Percentiles rank a stretch among this genome's conserved stretches.
Evolutionary conservation across 2,113 vertebrate genomes (phyloP).

Genomic region (Hydropotes inermis): DNA sequence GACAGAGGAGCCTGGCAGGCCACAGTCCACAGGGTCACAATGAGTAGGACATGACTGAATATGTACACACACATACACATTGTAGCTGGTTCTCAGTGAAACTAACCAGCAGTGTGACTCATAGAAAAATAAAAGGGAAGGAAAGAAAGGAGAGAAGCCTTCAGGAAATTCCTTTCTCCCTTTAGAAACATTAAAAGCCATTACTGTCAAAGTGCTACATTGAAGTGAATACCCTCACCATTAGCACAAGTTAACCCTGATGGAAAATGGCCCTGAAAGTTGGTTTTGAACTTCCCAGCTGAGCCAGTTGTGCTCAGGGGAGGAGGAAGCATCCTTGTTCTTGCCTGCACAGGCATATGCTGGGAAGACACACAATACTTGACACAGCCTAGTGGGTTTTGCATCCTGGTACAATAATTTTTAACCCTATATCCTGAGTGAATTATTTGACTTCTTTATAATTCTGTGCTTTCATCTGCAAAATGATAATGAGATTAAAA

Average conservation of each 20-base stretch:
- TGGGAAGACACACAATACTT: neutral
- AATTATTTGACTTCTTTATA: neutral
- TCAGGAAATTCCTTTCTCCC: slow-evolving; percentile 8
- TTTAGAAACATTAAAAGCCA: slow-evolving; percentile 37
- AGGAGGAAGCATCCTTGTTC: neutral
- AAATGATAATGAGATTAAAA: neutral
- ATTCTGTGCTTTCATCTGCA: neutral
- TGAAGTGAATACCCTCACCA: slow-evolving; percentile 10
- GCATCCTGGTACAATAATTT: neutral
- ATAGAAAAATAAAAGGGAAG: slow-evolving; percentile 17
- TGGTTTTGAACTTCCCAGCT: slow-evolving; percentile 34
- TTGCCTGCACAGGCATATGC: neutral
- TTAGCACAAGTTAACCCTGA: slow-evolving; percentile 20
- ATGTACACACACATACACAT: neutral
- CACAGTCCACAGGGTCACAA: neutral
- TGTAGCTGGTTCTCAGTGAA: slow-evolving; percentile 24
- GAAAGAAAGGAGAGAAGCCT: neutral
- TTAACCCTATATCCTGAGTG: neutral
- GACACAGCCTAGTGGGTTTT: neutral
- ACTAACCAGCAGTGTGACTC: neutral
- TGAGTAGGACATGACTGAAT: neutral
- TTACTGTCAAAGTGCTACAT: slow-evolving; percentile 29
- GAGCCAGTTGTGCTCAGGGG: neutral
- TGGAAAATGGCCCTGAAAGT: slow-evolving; percentile 31
- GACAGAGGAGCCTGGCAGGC: neutral